phyloP scores from a whole-genome alignment of 2,113 vertebrate species.

The Vireo altiloquus region DNA sequence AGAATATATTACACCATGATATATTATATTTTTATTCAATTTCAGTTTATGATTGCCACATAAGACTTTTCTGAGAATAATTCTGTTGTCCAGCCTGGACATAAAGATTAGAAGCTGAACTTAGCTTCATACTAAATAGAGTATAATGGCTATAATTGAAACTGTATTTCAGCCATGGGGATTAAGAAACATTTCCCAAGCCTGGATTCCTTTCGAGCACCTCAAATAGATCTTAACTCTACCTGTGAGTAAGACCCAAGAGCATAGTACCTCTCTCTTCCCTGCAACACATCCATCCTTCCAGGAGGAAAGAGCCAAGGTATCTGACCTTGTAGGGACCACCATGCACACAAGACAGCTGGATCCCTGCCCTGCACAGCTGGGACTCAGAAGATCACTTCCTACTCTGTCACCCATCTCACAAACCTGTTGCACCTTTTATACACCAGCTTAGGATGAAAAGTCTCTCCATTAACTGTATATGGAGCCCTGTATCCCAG shows the following conservation, averaged over 20 bases:
- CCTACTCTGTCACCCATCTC: fast-evolving
- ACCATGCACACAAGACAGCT: not conserved
- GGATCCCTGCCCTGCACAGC: not conserved
- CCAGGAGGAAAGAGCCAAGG: not conserved
- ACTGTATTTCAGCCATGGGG: not conserved
- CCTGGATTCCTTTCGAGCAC: not conserved
- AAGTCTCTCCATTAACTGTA: not conserved
- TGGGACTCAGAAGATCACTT: not conserved
- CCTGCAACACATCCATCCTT: not conserved
- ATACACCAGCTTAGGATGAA: not conserved
- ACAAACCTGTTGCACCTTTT: not conserved
- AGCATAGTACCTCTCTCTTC: fast-evolving
- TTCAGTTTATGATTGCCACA: not conserved
- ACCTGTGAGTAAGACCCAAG: not conserved
- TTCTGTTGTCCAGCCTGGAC: not conserved
- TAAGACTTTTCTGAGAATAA: not conserved
- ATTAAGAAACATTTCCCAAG: not conserved
- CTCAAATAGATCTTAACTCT: fast-evolving
- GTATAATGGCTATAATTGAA: not conserved
- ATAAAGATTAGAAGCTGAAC: not conserved
- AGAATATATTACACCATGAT: not conserved
- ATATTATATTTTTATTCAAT: not conserved
- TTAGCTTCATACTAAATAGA: not conserved
- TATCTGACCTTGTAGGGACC: not conserved
- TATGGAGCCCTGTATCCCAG: not conserved